These are phyloP conservation scores for Pomacea canaliculata DNA, from an alignment of 2,888 invertebrate genomes.

Conservation along the genomic window DNA sequence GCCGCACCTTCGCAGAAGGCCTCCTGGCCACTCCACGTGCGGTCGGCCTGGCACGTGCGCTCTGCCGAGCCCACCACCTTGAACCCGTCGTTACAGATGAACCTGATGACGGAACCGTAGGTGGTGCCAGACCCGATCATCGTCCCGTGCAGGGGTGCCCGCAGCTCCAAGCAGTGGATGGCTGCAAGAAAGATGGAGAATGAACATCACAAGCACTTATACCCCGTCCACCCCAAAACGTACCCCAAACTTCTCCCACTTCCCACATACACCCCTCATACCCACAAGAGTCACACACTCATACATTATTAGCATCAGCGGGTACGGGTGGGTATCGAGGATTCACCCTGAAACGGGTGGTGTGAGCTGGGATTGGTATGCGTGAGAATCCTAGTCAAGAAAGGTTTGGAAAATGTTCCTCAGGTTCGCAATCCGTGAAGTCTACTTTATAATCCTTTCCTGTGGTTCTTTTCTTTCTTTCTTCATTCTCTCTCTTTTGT, in stretches of 20 bases:
- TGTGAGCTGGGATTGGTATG: too few relatives aligned
- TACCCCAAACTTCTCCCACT: neutral
- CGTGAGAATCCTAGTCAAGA: too few relatives aligned
- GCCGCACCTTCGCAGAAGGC: slow-evolving; percentile 88
- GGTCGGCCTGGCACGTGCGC: slow-evolving; percentile 91
- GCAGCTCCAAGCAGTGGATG: slow-evolving; percentile 92
- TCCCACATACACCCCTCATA: neutral
- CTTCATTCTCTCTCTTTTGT: too few relatives aligned
- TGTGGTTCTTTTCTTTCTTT: too few relatives aligned
- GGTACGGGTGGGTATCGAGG: too few relatives aligned
- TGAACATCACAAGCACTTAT: neutral
- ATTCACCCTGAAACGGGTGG: too few relatives aligned
- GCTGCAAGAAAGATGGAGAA: slow-evolving; percentile 73
- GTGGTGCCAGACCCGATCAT: slow-evolving; percentile 92
- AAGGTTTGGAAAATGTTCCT: too few relatives aligned
- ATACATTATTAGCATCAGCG: too few relatives aligned
- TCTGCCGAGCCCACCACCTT: slow-evolving; percentile 90
- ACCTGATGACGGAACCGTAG: slow-evolving; percentile 94
- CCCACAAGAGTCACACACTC: neutral
- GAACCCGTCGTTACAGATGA: slow-evolving; percentile 95
- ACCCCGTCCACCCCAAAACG: neutral
- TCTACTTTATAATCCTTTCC: too few relatives aligned
- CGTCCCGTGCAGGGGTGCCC: slow-evolving; percentile 91
- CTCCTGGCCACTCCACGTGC: slow-evolving; percentile 93
- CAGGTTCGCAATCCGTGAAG: too few relatives aligned